These are phyloP conservation scores for Phasianus colchicus DNA, from an alignment of 2,113 vertebrate species.

Conservation along the genomic window DNA sequence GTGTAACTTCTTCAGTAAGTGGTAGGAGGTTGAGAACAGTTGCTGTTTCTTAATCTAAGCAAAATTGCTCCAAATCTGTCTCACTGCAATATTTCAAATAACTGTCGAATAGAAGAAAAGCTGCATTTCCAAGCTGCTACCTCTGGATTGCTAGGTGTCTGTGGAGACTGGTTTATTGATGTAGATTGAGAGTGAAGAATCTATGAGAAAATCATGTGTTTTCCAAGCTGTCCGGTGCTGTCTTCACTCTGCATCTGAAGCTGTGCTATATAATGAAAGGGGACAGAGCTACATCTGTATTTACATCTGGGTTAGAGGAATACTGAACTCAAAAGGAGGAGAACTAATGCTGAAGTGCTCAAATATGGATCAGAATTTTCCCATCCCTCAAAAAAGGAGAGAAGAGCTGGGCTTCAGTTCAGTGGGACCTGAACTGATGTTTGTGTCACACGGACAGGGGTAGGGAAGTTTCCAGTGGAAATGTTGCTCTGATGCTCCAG, in stretches of 20 bases:
- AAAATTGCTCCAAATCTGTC: neutral
- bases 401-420: neutral
- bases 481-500: neutral
- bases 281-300: accelerated
- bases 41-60: neutral
- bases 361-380: neutral
- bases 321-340: neutral
- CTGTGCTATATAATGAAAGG: neutral
- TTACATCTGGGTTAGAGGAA: neutral
- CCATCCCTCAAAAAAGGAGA: neutral
- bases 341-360: neutral
- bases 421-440: accelerated
- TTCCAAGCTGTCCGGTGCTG: neutral
- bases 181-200: neutral
- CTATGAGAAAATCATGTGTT: neutral
- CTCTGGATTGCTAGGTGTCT: neutral
- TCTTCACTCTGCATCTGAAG: neutral
- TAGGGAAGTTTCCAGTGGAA: neutral
- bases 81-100: neutral
- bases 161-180: neutral
- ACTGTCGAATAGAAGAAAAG: neutral
- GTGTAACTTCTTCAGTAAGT: neutral
- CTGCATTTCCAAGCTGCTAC: neutral
- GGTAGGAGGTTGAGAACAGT: neutral
- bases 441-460: neutral